phyloP scores from a whole-genome alignment of 2,113 vertebrate genomes.

The Mugil cephalus region DNA sequence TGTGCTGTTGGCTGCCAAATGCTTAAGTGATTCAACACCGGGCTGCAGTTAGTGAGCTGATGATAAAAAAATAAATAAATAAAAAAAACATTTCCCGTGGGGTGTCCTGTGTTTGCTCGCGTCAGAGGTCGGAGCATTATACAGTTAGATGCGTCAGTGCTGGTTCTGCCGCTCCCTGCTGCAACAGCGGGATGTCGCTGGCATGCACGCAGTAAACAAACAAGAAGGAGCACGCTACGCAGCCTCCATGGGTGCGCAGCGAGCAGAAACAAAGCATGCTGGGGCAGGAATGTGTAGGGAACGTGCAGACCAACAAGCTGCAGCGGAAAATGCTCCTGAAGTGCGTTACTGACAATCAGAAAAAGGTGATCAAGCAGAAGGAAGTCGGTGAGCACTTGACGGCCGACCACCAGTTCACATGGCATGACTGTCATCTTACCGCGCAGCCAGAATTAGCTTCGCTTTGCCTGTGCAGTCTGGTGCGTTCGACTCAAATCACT shows the following conservation, averaged over 20 bases:
- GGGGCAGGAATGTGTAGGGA: neutral
- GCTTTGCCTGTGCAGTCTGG: slow-evolving; percentile 22
- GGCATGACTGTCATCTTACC: neutral
- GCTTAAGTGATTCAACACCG: slow-evolving; percentile 54
- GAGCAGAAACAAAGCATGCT: neutral
- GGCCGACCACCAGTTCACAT: neutral
- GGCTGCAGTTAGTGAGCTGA: slow-evolving; percentile 59
- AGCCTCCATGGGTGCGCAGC: neutral
- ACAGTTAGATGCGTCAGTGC: slow-evolving; percentile 43
- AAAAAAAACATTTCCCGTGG: slow-evolving; percentile 35
- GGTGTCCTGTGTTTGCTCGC: slow-evolving; percentile 22
- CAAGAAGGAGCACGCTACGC: neutral
- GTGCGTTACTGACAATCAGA: neutral
- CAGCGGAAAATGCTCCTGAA: neutral
- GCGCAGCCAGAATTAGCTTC: neutral
- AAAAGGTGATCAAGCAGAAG: slow-evolving; percentile 4
- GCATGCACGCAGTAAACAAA: slow-evolving; percentile 24
- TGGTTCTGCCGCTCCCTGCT: slow-evolving; percentile 13
- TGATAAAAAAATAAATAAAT: slow-evolving; percentile 26
- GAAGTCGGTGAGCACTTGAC: slow-evolving; percentile 8
- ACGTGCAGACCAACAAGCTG: neutral
- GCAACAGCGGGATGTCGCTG: slow-evolving; percentile 10
- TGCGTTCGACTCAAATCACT: slow-evolving; percentile 31
- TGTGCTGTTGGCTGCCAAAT: slow-evolving; percentile 70
- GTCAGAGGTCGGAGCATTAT: slow-evolving; percentile 31